Evolutionary conservation across 2,888 invertebrate genomes (phyloP).

Genomic region (Lasioglossum leucozonium): DNA sequence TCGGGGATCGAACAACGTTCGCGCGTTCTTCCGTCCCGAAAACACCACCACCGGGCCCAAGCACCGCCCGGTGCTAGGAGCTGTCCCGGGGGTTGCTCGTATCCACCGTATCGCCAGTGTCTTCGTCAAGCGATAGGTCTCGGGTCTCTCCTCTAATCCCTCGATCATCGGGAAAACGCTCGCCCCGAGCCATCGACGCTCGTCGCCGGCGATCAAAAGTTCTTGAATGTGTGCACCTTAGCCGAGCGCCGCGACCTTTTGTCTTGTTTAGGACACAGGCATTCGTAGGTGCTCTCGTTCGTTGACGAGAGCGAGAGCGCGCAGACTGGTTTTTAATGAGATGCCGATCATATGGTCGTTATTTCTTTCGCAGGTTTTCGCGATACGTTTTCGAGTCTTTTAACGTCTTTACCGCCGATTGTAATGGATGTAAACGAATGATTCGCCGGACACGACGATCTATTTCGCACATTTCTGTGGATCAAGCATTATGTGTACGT

Average conservation of each 20-base stretch:
- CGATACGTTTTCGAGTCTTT: constrained; percentile 48
- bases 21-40: constrained; percentile 45
- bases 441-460: constrained; percentile 43
- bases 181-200: constrained; percentile 17
- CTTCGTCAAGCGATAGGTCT: constrained; percentile 66
- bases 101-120: constrained; percentile 51
- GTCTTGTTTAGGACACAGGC: constrained; percentile 42
- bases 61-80: constrained; percentile 64
- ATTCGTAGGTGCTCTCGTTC: constrained; percentile 58
- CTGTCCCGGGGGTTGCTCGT: constrained; percentile 67
- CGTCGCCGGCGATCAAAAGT: constrained; percentile 11
- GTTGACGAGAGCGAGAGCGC: constrained; percentile 60
- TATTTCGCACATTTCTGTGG: constrained; percentile 52
- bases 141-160: constrained; percentile 44
- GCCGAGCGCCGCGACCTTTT: constrained; percentile 39
- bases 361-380: constrained; percentile 60
- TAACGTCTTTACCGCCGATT: constrained; percentile 41
- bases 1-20: constrained; percentile 29
- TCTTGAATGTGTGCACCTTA: constrained; percentile 17
- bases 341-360: constrained; percentile 79
- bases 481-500: constrained; percentile 57
- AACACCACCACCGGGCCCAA: constrained; percentile 62
- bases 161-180: constrained; percentile 7
- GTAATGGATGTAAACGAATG: constrained; percentile 56
- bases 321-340: constrained; percentile 75